phyloP scores from a whole-genome alignment of 2,797 vertebrate species.

The Pangasius sanitwongsei region DNA sequence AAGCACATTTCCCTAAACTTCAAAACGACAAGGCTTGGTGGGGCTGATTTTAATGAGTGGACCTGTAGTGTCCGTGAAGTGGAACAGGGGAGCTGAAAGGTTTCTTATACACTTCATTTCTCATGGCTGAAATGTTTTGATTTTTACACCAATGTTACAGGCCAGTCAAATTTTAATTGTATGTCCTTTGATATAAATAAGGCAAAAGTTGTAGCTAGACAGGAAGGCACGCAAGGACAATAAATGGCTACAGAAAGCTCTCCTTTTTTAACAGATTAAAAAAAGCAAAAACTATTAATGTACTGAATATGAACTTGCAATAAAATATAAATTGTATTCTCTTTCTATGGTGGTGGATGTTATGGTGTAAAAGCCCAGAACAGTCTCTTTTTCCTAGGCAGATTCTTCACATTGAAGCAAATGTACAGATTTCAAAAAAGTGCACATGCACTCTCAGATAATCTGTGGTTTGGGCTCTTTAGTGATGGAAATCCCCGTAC shows the following conservation, averaged over 20 bases:
- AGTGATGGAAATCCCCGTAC: constrained; percentile 15
- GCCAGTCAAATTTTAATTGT: constrained; percentile 51
- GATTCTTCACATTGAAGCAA: not conserved
- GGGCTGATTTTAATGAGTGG: constrained; percentile 44
- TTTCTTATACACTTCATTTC: not conserved
- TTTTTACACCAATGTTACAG: constrained; percentile 37
- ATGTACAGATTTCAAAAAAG: not conserved
- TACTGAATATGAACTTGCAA: not conserved
- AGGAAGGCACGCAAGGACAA: constrained; percentile 15
- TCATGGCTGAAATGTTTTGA: constrained; percentile 10
- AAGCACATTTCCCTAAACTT: constrained; percentile 12
- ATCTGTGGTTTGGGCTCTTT: constrained; percentile 30
- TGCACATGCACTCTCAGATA: not conserved
- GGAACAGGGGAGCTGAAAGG: not conserved
- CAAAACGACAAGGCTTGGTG: not conserved
- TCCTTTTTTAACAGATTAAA: not conserved
- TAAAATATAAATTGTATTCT: constrained; percentile 4
- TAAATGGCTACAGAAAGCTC: constrained; percentile 50
- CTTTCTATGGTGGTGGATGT: not conserved
- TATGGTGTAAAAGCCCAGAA: not conserved
- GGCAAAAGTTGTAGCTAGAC: constrained; percentile 4
- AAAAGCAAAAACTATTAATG: not conserved
- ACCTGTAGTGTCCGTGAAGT: constrained; percentile 8
- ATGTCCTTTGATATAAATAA: constrained; percentile 49
- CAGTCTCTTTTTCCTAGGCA: not conserved